These are phyloP conservation scores for Parnassius glacialis DNA, from an alignment of 2,888 invertebrate species.

Conservation along the genomic window DNA sequence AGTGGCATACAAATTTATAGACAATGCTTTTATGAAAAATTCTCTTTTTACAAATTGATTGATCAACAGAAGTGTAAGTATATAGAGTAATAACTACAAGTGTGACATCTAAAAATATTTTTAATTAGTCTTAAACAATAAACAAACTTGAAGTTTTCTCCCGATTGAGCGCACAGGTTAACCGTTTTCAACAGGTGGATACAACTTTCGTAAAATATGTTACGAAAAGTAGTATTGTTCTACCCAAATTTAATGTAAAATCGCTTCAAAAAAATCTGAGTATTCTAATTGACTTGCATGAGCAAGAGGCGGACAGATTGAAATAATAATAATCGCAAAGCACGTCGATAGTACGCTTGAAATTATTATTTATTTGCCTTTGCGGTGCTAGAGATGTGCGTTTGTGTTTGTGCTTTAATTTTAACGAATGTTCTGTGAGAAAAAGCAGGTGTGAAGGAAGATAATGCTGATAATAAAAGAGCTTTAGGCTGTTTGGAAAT, in stretches of 20 bases:
- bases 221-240: slow-evolving; percentile 49
- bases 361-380: slow-evolving; percentile 14
- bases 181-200: slow-evolving; percentile 45
- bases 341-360: slow-evolving; percentile 16
- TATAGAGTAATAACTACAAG: slow-evolving; percentile 58
- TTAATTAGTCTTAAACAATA: slow-evolving; percentile 54
- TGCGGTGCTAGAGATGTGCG: background rate
- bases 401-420: background rate
- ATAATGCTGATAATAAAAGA: background rate
- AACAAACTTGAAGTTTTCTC: slow-evolving; percentile 56
- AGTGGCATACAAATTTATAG: slow-evolving; percentile 40
- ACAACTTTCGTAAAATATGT: slow-evolving; percentile 32
- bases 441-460: slow-evolving; percentile 4
- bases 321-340: slow-evolving; percentile 7
- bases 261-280: slow-evolving; percentile 61
- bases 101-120: slow-evolving; percentile 75
- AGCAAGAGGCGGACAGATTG: slow-evolving; percentile 35
- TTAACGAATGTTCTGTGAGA: slow-evolving; percentile 2
- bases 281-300: slow-evolving; percentile 36
- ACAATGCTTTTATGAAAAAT: slow-evolving; percentile 54
- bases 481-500: slow-evolving; percentile 4
- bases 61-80: slow-evolving; percentile 47
- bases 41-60: slow-evolving; percentile 46
- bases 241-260: slow-evolving; percentile 55
- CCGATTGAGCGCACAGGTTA: slow-evolving; percentile 59